A percentile compares a stretch with the other conserved stretches of the same genome.
Evolutionary conservation across 1,140 invertebrate genomes (phyloP).

Genomic region (Cherax destructor): DNA sequence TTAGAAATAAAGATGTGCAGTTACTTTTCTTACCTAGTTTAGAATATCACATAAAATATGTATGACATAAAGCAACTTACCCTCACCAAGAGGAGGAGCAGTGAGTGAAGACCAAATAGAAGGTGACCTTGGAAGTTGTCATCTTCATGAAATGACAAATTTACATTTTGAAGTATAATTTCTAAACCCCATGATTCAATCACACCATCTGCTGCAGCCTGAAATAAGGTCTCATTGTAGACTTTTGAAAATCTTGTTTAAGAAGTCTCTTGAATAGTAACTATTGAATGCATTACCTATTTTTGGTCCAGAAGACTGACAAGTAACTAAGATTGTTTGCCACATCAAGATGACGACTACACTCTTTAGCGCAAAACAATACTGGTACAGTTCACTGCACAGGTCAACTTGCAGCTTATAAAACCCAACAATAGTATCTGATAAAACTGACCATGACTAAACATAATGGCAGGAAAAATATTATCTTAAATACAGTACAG

Average conservation of each 20-base stretch:
- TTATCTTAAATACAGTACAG: too few relatives aligned
- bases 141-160: slow-evolving; percentile 42
- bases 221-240: neutral
- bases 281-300: neutral
- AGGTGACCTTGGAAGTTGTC: slow-evolving; percentile 57
- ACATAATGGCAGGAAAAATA: too few relatives aligned
- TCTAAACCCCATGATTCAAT: slow-evolving; percentile 55
- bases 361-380: too few relatives aligned
- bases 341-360: too few relatives aligned
- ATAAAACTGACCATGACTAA: too few relatives aligned
- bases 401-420: too few relatives aligned
- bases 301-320: neutral
- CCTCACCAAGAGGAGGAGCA: slow-evolving; percentile 46
- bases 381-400: too few relatives aligned
- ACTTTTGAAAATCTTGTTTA: neutral
- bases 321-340: too few relatives aligned
- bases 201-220: slow-evolving; percentile 64
- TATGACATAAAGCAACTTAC: slow-evolving; percentile 19
- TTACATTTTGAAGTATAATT: slow-evolving; percentile 52
- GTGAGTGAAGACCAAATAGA: slow-evolving; percentile 53
- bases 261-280: neutral
- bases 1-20: too few relatives aligned
- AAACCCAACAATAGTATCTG: too few relatives aligned
- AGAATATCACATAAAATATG: too few relatives aligned
- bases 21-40: too few relatives aligned